Evolutionary conservation across 2,113 vertebrate genomes (phyloP).

Genomic region (Nannospalax galili): DNA sequence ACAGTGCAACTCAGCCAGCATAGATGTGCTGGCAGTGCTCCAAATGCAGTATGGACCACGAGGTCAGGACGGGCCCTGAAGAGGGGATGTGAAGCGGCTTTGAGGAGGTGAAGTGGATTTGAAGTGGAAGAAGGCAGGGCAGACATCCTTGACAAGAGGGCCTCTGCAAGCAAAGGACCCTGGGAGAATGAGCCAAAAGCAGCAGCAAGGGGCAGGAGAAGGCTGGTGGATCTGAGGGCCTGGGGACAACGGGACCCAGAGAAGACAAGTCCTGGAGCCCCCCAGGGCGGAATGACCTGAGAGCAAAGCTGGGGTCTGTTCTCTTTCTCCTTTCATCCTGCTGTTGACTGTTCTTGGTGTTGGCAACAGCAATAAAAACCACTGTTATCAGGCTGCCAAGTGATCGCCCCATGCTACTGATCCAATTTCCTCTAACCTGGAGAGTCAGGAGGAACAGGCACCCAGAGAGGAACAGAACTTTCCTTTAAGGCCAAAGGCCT

Average conservation of each 20-base stretch:
- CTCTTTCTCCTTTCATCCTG: background rate
- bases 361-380: background rate
- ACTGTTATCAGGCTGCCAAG: accelerated
- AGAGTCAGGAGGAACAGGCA: background rate
- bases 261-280: too few relatives aligned
- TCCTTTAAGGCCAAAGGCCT: background rate
- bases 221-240: background rate
- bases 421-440: background rate
- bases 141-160: background rate
- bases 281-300: too few relatives aligned
- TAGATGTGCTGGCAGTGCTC: background rate
- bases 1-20: background rate
- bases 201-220: background rate
- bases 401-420: accelerated
- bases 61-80: background rate
- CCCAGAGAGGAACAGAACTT: background rate
- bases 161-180: background rate
- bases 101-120: too few relatives aligned
- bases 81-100: background rate
- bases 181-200: background rate
- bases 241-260: background rate
- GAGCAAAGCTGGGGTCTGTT: background rate
- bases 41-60: accelerated
- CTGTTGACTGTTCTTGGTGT: background rate
- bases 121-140: background rate